phyloP scores from a whole-genome alignment of 2,888 invertebrate species.

The Monopis laevigella region DNA sequence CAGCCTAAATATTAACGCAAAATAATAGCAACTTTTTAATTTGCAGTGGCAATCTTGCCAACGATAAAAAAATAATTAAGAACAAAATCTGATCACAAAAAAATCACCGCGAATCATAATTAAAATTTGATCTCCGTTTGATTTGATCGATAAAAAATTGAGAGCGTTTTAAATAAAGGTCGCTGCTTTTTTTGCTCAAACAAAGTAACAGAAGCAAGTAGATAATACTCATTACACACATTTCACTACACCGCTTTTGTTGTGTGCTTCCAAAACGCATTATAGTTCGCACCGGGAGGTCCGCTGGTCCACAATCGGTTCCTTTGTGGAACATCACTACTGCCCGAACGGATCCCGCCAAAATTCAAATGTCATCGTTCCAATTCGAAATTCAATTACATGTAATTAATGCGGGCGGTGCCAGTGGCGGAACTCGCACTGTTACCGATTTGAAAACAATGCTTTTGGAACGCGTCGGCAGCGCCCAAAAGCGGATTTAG shows the following conservation, averaged over 20 bases:
- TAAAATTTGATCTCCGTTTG: constrained; percentile 10
- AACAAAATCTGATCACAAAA: constrained; percentile 2
- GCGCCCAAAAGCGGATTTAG: constrained; percentile 37
- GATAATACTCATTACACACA: constrained; percentile 67
- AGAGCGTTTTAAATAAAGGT: background rate
- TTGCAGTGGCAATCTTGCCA: too few relatives aligned
- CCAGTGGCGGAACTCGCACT: constrained; percentile 52
- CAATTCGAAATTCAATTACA: constrained; percentile 73
- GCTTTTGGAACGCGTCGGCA: constrained; percentile 33
- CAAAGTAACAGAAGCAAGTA: constrained; percentile 62
- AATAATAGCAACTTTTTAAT: too few relatives aligned
- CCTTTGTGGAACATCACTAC: constrained; percentile 62
- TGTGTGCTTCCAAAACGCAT: constrained; percentile 52
- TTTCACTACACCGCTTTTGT: constrained; percentile 55
- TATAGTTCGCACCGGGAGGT: constrained; percentile 51
- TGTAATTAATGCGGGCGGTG: constrained; percentile 67
- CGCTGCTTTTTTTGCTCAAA: too few relatives aligned
- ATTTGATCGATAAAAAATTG: constrained; percentile 2
- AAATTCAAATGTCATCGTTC: constrained; percentile 72
- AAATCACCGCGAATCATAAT: constrained; percentile 7
- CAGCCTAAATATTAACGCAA: too few relatives aligned
- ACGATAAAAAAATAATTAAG: background rate
- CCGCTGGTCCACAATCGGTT: constrained; percentile 47
- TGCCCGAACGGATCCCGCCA: constrained; percentile 39
- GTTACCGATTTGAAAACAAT: constrained; percentile 60